Evolutionary conservation across 2,113 vertebrate genomes (phyloP), one percentile per base, ranked within the genome.

Genomic region (Desmodus rotundus): DNA sequence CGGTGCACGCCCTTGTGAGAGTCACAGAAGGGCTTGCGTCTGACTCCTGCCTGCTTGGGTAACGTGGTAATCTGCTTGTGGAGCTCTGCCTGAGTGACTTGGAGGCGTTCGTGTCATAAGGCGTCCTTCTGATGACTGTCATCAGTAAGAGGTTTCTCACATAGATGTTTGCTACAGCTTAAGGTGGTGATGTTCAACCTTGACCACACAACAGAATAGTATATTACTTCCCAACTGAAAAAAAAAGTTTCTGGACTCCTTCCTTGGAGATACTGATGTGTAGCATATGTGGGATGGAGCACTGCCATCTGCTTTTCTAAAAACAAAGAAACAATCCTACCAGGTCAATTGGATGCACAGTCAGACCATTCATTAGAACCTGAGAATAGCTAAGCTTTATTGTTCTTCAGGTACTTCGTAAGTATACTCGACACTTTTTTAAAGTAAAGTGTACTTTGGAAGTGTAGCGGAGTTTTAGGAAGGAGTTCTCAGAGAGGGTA

Each of bases 171-270:
- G 41, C 36, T 61, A 0, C 41, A 20, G 31, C 38, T 68, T 91
- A 68, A 15, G 70, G 19, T 87, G 31, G 20, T 80, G n/a, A 0
- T 87, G 63, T 47, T 93, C 68, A 94, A 12, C 50, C 28, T 58
- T 93, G 89, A 87, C 20, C 81, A 28, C 20, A 45, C 38, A 93
- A 65, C 33, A 81, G n/a, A 92, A 38, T 68, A 88, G 61, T 2
- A 17, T 89, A 9, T 92, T 91, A 74, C 33, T 92, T 90, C 38
- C 38, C 85, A 85, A 96, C 72, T 72, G n/a, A 58, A 73, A 95
- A 74, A 54, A 94, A 38, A 87, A n/a, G 19, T 91, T 70, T 96
- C 28, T 74, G 45, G 24, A 63, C 54, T 50, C 3, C 33, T 26
- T 93, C 58, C 43, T 94, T 93, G 68, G 50, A 82, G 77, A 89